A percentile compares a stretch with the other conserved stretches of the same genome.
These are phyloP conservation scores for Spilosoma lubricipeda DNA, from an alignment of 2,888 invertebrate species.

Conservation along the genomic window DNA sequence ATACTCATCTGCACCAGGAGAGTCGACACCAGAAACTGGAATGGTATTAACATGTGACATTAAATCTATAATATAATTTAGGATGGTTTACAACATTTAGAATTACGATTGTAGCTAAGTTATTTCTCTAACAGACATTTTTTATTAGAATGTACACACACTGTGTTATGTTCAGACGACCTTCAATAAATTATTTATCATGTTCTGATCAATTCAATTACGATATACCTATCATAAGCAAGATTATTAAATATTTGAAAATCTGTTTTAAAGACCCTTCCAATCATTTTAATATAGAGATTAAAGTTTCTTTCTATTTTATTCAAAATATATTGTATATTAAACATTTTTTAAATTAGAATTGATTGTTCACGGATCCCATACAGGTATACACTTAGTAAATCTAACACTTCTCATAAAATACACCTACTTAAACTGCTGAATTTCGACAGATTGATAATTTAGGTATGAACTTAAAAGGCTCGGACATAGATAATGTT, in stretches of 20 bases:
- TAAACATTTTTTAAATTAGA: no score
- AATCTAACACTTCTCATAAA: background rate
- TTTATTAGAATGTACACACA: background rate
- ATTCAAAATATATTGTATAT: background rate
- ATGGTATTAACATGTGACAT: conserved; percentile 39
- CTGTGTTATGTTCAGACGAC: background rate
- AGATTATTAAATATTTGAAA: background rate
- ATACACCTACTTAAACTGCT: conserved; percentile 2
- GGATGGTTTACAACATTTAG: background rate
- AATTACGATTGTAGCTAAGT: no score
- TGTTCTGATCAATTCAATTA: background rate
- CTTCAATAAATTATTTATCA: conserved; percentile 2
- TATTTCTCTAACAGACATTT: background rate
- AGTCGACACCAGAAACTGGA: conserved; percentile 66
- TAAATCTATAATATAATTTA: background rate
- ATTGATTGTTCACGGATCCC: background rate
- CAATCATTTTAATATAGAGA: background rate
- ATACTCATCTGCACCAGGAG: conserved; percentile 56
- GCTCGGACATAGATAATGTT: conserved; percentile 47
- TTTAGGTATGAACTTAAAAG: conserved; percentile 26
- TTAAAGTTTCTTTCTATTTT: background rate
- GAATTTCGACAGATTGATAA: conserved; percentile 19
- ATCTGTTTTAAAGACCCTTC: background rate
- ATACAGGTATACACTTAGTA: background rate
- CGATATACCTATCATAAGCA: background rate